Evolutionary conservation across 2,113 vertebrate genomes (phyloP), one percentile per base, ranked within the genome.

Genomic region (Bucco capensis): DNA sequence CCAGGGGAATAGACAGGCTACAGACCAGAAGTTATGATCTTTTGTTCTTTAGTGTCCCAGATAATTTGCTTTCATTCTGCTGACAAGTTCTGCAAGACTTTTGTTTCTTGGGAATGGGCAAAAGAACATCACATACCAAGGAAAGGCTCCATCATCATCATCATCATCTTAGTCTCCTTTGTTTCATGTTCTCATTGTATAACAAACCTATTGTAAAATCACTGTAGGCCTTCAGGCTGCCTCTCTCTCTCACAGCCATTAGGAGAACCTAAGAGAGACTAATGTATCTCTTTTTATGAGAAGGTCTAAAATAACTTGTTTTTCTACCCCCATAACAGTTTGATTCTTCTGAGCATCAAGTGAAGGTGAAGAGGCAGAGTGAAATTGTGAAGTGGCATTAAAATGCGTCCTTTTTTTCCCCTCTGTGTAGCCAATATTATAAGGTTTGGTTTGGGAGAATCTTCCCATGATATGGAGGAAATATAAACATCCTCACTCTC

Each of bases 1-100:
- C 31, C 77, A 31, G 57, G 92, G 94, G 94, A 94, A 94, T 86
- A 88, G 83, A 74, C 44, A 92, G 44, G 83, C 60, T 50, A 40
- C 73, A 65, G 89, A 90, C 86, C 40, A 90, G 56, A 89, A 93
- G 91, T 92, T 78, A 49, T 6, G 37, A 75, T 90, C 37, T 79
- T 81, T 81, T 72, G 56, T 92, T 65, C 86, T 92, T 75, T 57
- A 53, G 81, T 92, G 94, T 78, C 89, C 86, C 81, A 94, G 89
- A 90, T 89, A 95, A 92, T 37, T 44, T 57, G 24, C 92, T 96
- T 94, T 90, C 84, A 93, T 90, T 82, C 30, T 24, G 57, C 91
- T 88, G 73, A 86, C 80, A 75, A 35, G 62, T 84, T 82, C 72
- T 60, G 44, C 84, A 65, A 69, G 70, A 24, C 58, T 72, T 90